Base-by-base conservation (phyloP, 2,113 vertebrate species). In the Leuciscus idus region DNA sequence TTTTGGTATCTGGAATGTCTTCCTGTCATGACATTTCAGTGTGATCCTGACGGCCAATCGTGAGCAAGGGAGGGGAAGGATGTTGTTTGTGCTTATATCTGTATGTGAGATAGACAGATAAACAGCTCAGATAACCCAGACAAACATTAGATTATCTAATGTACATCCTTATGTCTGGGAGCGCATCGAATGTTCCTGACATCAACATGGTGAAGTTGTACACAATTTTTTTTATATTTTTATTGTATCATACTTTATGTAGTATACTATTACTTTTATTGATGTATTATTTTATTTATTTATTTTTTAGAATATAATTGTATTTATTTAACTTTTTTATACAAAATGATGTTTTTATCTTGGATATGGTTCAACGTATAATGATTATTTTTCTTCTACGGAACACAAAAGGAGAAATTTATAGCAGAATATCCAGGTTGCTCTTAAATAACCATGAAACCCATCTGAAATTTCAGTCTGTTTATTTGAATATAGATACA, bases 61-160 rank as follows among this genome's bases (percentile, higher is more conserved):
- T 4, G 33, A 87, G 77, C 70, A 87, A 89, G 72, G 77, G 77
- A 89, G 19, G 39, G 88, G 82, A 87, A 87, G 82, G 72, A 82
- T 81, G 64, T 78, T 81, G 86, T 30, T 64, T 74, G 70, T 66
- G 5, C 48, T 43, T 83, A 68, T 79, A 43, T 72, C 85, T 78
- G 52, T 52, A 74, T 74, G 70, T 79, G 36, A 59, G 70, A 23
- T 28, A 52, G 68, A 62, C 7, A 84, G 68, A 59, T 72, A 26
- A 28, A 61, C 30, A 30, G 13, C 52, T 62, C 43, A 48, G 12
- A 80, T n/a, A n/a, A 76, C 46, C 59, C 39, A 61, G 23, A 43
- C 28, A 17, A 33, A 30, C 26, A 43, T 21, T 43, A 83, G 33
- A 62, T 50, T 59, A 79, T 86, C 57, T 77, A 64, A 62, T 52